Base-by-base conservation (phyloP, 2,888 invertebrate species). In the Iselma pallidipennis region DNA sequence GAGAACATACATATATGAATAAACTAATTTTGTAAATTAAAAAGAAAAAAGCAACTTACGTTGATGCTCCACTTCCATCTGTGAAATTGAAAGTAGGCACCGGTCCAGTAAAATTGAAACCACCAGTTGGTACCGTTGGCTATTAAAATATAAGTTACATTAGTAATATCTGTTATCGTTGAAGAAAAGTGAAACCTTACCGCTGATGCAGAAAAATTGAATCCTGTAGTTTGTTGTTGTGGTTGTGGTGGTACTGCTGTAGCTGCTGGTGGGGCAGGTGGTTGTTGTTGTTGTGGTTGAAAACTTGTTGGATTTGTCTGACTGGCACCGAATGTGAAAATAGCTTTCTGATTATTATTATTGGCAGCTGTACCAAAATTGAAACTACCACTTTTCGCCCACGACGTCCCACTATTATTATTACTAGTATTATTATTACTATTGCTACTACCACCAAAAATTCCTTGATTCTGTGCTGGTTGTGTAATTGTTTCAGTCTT, bases 61-160 rank as follows among this genome's bases (percentile, higher is more conserved):
- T 81, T 73, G 84, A 85, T 55, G 76, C 65, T 54, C 81, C 77
- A 61, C 79, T 78, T 49, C 83, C 83, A 51, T 81, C 82, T 4
- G 84, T 83, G 62, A 85, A 85, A 63, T 85, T 84, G 70, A 83
- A 85, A 5, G 80, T 76, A 33, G 84, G 85, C 5, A 74, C 58
- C 1, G 74, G 66, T 14, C 71, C 70, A 9, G 76, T 58, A 67
- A 81, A 81, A 55, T 77, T 78, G 60, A 81, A 81, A 16, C 78
- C 76, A 42, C 78, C 76, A 4, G 76, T 49, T 21, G 73, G 62
- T 21, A 64, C 42, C n/a, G 69, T 55, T 6, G 75, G 58, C 65
- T 61, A 57, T 68, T 70, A 68, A 48, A 57, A 61, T 67, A 67
- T 37, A 59, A 57, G 31, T 64, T 28, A n/a, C 31, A 23, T 52